Percentiles rank a stretch among this genome's conserved stretches.
phyloP scores from a whole-genome alignment of 2,113 vertebrate species.

The Canis aureus region DNA sequence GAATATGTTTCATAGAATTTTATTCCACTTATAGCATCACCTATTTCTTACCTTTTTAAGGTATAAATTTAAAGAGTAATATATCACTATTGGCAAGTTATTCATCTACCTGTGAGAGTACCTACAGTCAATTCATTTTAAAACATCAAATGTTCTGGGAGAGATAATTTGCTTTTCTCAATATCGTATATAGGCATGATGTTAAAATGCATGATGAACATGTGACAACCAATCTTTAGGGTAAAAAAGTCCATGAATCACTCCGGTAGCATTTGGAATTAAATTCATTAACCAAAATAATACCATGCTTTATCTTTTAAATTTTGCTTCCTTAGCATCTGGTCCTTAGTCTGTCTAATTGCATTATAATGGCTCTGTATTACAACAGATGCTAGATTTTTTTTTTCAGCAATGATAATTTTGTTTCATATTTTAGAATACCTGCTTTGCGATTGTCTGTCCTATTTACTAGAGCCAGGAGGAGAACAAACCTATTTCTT shows the following conservation, averaged over 20 bases:
- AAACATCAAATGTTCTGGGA: conserved; percentile 39
- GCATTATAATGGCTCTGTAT: conserved; percentile 85
- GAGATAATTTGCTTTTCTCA: conserved; percentile 34
- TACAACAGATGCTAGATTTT: conserved; percentile 83
- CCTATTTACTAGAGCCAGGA: conserved; percentile 52
- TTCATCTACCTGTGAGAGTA: not conserved
- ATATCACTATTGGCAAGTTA: not conserved
- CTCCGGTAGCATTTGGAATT: conserved; percentile 73
- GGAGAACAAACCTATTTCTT: conserved; percentile 42
- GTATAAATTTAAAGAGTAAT: not conserved
- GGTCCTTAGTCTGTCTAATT: conserved; percentile 84
- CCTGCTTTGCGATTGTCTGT: conserved; percentile 63
- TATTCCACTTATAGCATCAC: not conserved
- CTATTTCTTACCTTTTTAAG: not conserved
- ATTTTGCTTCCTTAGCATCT: conserved; percentile 85
- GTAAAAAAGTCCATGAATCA: conserved; percentile 49
- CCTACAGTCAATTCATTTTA: not conserved
- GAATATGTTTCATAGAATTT: not conserved
- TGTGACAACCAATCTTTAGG: conserved; percentile 55
- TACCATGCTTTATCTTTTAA: conserved; percentile 79
- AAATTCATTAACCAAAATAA: conserved; percentile 79
- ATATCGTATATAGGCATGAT: conserved; percentile 42
- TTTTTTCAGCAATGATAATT: conserved; percentile 74
- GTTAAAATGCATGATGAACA: conserved; percentile 61
- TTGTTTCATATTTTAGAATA: conserved; percentile 77